Evolutionary conservation across 2,113 vertebrate species (phyloP), one percentile per base, ranked within the genome.

Genomic region (Myotis lucifugus): DNA sequence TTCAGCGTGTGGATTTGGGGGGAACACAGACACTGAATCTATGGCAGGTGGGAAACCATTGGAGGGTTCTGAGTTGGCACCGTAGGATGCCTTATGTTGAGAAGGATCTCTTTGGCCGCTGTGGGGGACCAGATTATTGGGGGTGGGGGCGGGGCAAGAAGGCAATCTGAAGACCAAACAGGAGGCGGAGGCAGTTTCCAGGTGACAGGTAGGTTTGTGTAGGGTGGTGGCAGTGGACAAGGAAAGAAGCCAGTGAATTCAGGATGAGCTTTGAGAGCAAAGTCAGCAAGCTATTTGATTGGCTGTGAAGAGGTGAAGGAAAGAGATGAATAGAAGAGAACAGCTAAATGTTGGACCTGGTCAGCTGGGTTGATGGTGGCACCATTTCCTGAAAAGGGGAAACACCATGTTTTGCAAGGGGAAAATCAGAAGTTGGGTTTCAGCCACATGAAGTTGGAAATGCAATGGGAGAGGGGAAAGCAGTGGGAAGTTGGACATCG

Each of bases 381-480:
- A 6, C 4, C 4, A 0, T 9, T 42, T 27, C 48, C 56, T 6
- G 46, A 56, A 66, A 52, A n/a, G 50, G 25, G 13, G 61, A 19
- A 25, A 15, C 42, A 23, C 34, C 61, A 6, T 15, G 27, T 19
- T 37, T 8, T 40, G 32, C n/a, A 32, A 46, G 42, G 54, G 17
- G 11, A 15, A 66, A 64, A 14, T 15, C 37, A 29, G 4, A 32
- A 70, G 8, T 23, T 74, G 73, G 15, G 8, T 32, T 42, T 85
- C 37, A 19, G n/a, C 25, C 25, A 2, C 32, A 6, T 6, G 37
- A 61, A 46, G 17, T 4, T 85, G 81, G 85, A 40, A 15, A 40
- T 15, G 13, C 21, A 7, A 0, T 6, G 34, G 12, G 50, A 11
- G 5, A 40, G 23, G 42, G 21, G 27, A 7, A 10, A 19, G 0